Evolutionary conservation across 2,888 invertebrate genomes (phyloP).

Genomic region (Temnothorax ravouxi): DNA sequence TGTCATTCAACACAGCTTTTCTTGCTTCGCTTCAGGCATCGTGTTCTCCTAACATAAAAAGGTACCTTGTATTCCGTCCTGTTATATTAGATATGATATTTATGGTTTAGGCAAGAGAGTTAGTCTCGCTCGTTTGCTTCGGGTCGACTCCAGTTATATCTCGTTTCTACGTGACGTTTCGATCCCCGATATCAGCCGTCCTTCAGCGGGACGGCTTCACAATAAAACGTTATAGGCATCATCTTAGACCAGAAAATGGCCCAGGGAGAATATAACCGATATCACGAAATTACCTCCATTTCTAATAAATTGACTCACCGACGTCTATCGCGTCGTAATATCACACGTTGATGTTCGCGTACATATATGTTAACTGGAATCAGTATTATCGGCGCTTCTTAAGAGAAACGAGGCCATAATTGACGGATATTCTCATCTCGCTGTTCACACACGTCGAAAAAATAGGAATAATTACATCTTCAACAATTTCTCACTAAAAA

Average conservation of each 20-base stretch:
- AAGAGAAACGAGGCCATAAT: background rate
- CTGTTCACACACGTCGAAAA: background rate
- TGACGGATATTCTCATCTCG: background rate
- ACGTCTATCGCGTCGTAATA: slow-evolving; percentile 10
- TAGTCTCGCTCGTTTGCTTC: slow-evolving; percentile 22
- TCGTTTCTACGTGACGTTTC: slow-evolving; percentile 40
- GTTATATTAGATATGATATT: slow-evolving; percentile 38
- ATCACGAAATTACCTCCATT: slow-evolving; percentile 59
- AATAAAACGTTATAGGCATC: slow-evolving; percentile 53
- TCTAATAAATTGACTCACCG: slow-evolving; percentile 61
- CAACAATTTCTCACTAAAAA: background rate
- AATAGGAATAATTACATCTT: background rate
- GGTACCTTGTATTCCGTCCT: background rate
- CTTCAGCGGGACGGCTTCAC: slow-evolving; percentile 38
- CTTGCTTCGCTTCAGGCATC: slow-evolving; percentile 15
- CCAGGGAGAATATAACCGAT: slow-evolving; percentile 21
- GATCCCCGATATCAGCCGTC: slow-evolving; percentile 42
- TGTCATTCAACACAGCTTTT: slow-evolving; percentile 1
- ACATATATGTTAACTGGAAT: background rate
- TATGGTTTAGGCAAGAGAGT: slow-evolving; percentile 20
- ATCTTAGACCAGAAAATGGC: slow-evolving; percentile 13
- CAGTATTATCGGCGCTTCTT: background rate
- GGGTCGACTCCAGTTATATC: slow-evolving; percentile 24
- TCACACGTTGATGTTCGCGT: background rate
- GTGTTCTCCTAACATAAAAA: background rate